phyloP scores from a whole-genome alignment of 2,888 invertebrate species.

The Julus scandinavius region DNA sequence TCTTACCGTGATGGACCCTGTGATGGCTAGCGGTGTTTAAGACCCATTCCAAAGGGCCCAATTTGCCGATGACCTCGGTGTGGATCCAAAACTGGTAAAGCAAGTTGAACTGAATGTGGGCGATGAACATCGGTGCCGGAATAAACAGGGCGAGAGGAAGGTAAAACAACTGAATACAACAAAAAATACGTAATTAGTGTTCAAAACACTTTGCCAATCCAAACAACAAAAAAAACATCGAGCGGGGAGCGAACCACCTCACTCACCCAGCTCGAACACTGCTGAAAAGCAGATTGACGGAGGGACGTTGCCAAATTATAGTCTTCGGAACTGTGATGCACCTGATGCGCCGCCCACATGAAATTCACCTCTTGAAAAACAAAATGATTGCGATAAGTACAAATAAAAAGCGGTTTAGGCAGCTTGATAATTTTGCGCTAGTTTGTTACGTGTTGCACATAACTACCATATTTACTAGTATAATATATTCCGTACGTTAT shows the following conservation, averaged over 20 bases:
- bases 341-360: slow-evolving; percentile 90
- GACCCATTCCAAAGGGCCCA: slow-evolving; percentile 87
- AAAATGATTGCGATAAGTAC: neutral
- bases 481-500: too few species aligned
- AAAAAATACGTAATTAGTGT: neutral
- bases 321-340: slow-evolving; percentile 91
- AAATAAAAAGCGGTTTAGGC: too few species aligned
- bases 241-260: neutral
- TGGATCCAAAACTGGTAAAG: slow-evolving; percentile 96
- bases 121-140: slow-evolving; percentile 82
- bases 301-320: slow-evolving; percentile 87
- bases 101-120: slow-evolving; percentile 88
- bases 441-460: too few species aligned
- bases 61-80: slow-evolving; percentile 80
- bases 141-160: slow-evolving; percentile 75
- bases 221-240: neutral
- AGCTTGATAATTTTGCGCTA: neutral
- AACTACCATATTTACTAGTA: too few species aligned
- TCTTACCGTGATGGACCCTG: slow-evolving; percentile 71
- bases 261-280: slow-evolving; percentile 79
- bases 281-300: slow-evolving; percentile 81
- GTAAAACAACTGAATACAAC: slow-evolving; percentile 63
- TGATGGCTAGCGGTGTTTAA: slow-evolving; percentile 93
- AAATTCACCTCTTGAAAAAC: slow-evolving; percentile 80
- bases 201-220: neutral